These are phyloP conservation scores for Paracentrotus lividus DNA, from an alignment of 53 echinoderm and acorn worm species.

Conservation along the genomic window DNA sequence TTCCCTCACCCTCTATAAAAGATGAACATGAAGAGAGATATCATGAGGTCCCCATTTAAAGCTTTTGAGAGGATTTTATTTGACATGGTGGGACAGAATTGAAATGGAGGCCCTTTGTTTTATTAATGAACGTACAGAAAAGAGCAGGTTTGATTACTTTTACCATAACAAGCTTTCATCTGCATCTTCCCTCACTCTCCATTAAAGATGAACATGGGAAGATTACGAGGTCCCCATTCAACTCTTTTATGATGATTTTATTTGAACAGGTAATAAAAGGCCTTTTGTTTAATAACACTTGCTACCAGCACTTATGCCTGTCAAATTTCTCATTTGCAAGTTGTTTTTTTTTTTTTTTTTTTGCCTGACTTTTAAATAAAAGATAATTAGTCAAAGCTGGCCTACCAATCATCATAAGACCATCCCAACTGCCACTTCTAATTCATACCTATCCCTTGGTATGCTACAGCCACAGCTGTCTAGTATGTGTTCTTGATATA, in stretches of 20 bases:
- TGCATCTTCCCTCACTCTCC: conserved; percentile 9
- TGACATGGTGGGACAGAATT: background rate
- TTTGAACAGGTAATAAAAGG: background rate
- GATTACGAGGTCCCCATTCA: background rate
- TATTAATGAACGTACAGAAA: too few relatives aligned
- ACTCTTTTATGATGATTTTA: background rate
- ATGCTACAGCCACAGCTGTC: background rate
- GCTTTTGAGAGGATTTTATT: background rate
- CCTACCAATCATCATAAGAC: conserved; percentile 30
- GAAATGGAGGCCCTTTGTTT: background rate
- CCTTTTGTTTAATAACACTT: too few relatives aligned
- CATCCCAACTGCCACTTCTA: conserved; percentile 7
- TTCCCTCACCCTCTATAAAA: conserved; percentile 5
- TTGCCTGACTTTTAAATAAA: background rate
- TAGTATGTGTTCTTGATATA: background rate
- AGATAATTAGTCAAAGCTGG: background rate
- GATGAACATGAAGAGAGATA: background rate
- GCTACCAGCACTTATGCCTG: too few relatives aligned
- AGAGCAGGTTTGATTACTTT: background rate
- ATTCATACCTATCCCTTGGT: background rate
- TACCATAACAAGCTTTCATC: background rate
- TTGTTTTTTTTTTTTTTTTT: background rate
- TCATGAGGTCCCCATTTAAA: background rate
- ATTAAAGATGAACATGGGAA: background rate
- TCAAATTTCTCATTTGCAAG: too few relatives aligned